A percentile compares a stretch with the other conserved stretches of the same genome.
phyloP scores from a whole-genome alignment of 2,113 vertebrate species.

The Turnix velox region DNA sequence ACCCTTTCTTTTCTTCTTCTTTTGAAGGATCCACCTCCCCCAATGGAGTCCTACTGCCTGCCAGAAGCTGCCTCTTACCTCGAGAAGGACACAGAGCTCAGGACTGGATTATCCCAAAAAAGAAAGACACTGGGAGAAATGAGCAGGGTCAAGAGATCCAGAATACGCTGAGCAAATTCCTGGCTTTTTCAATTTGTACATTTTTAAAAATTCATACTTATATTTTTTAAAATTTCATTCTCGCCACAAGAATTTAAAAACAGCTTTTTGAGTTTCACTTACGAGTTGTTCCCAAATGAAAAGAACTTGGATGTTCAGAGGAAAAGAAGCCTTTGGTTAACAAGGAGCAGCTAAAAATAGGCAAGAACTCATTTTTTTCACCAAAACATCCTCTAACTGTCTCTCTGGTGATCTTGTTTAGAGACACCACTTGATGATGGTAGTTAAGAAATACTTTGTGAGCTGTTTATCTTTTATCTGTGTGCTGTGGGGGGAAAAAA shows the following conservation, averaged over 20 bases:
- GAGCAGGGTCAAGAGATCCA: conserved; percentile 76
- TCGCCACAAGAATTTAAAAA: conserved; percentile 19
- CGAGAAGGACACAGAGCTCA: conserved; percentile 54
- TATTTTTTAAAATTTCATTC: conserved; percentile 33
- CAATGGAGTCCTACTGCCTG: conserved; percentile 79
- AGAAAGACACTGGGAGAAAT: conserved; percentile 80
- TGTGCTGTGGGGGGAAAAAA: background rate
- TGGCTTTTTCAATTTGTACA: background rate
- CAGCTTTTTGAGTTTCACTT: background rate
- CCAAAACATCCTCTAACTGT: background rate
- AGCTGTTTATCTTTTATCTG: background rate
- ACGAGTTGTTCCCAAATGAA: background rate
- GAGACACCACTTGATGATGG: background rate
- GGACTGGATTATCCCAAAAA: conserved; percentile 77
- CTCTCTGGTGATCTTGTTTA: background rate
- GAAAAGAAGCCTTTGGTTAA: background rate
- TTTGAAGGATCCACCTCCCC: conserved; percentile 83
- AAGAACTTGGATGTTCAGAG: background rate
- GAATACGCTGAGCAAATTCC: conserved; percentile 67
- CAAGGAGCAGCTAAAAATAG: background rate
- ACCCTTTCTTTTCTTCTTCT: background rate
- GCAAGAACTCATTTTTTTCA: background rate
- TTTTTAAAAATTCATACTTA: conserved; percentile 32
- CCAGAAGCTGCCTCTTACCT: conserved; percentile 58
- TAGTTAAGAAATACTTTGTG: background rate